These are phyloP conservation scores for Papilio polyxenes DNA, from an alignment of 1,140 invertebrate species.

Conservation along the genomic window DNA sequence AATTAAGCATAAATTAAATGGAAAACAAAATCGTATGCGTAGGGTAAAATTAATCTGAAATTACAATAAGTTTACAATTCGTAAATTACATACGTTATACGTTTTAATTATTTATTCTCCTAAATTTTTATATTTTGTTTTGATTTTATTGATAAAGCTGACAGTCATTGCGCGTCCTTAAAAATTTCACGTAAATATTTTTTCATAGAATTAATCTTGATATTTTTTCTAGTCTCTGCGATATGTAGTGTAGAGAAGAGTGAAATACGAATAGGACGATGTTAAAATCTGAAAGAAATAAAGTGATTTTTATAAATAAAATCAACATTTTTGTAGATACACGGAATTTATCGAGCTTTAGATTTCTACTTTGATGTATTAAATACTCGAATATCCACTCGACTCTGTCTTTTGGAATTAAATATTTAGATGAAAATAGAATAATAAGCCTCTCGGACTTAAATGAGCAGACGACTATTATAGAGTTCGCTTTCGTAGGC, in stretches of 20 bases:
- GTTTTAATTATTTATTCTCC: too few relatives aligned
- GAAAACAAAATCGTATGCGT: too few relatives aligned
- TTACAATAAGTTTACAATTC: too few relatives aligned
- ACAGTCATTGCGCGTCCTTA: too few relatives aligned
- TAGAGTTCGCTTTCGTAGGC: not conserved
- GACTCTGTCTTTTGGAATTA: not conserved
- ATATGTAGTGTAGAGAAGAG: slow-evolving; percentile 63
- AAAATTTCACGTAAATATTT: not conserved
- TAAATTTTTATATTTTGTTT: too few relatives aligned
- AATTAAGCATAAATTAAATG: too few relatives aligned
- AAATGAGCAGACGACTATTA: not conserved
- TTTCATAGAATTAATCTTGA: not conserved
- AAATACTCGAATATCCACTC: not conserved
- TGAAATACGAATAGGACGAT: slow-evolving; percentile 69
- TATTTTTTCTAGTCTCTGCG: slow-evolving; percentile 46
- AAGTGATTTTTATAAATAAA: not conserved
- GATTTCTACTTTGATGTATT: not conserved
- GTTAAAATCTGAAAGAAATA: slow-evolving; percentile 68
- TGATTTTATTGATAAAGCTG: too few relatives aligned
- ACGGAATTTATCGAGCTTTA: too few relatives aligned
- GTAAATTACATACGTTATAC: too few relatives aligned
- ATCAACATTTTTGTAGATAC: too few relatives aligned
- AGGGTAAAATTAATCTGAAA: too few relatives aligned
- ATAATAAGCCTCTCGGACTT: too few relatives aligned
- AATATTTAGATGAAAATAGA: not conserved